Percentiles rank a stretch among this genome's conserved stretches.
These are phyloP conservation scores for Budorcas taxicolor DNA, from an alignment of 2,113 vertebrate species.

Conservation along the genomic window DNA sequence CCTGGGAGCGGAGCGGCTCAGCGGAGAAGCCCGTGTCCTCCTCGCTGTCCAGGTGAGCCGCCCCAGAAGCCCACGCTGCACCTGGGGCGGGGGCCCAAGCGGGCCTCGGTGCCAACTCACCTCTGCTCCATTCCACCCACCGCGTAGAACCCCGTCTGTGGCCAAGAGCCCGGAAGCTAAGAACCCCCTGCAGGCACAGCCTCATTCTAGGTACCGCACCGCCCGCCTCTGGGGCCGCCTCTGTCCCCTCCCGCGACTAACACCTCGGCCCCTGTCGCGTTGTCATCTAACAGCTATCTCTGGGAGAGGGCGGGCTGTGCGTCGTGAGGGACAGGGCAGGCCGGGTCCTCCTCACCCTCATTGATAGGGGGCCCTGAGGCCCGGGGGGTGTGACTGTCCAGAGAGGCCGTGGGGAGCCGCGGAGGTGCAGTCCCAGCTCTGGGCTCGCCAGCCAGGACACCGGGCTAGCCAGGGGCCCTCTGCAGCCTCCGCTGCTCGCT, in stretches of 20 bases:
- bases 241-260: conserved; percentile 23
- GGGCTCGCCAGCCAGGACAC: rapidly evolving
- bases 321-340: not conserved
- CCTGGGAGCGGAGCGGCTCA: conserved; percentile 98
- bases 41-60: conserved; percentile 91
- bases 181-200: conserved; percentile 84
- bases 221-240: not conserved
- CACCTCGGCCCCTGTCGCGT: conserved; percentile 8
- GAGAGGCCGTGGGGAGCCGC: rapidly evolving
- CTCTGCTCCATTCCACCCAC: conserved; percentile 76
- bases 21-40: conserved; percentile 92
- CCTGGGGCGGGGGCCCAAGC: rapidly evolving
- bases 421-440: not conserved
- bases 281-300: conserved; percentile 62
- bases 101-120: conserved; percentile 54
- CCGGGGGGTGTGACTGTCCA: rapidly evolving
- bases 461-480: not conserved
- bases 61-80: rapidly evolving
- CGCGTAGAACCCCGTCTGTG: conserved; percentile 84
- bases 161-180: conserved; percentile 86
- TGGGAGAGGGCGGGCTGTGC: conserved; percentile 42
- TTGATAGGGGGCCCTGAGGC: rapidly evolving
- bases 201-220: conserved; percentile 84
- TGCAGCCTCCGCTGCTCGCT: not conserved
- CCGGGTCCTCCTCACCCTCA: not conserved